Evolutionary conservation across 2,113 vertebrate genomes (phyloP), one percentile per base, ranked within the genome.

Genomic region (Ammodytes marinus): DNA sequence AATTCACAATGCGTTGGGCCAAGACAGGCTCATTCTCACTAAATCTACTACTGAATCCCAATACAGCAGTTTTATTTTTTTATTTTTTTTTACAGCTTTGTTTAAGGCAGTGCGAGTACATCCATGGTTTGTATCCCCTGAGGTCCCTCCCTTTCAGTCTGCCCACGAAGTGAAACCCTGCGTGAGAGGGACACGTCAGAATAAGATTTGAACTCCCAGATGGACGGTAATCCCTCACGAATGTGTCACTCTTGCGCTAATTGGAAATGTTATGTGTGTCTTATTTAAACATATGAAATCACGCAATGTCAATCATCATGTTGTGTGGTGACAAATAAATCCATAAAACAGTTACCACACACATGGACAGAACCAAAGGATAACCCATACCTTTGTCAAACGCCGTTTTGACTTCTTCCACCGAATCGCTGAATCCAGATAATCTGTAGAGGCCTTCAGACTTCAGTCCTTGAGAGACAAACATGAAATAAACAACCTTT

Each of bases 391-490:
- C 93, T 93, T 92, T 93, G 80, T 94, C 93, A 78, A 94, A 94
- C 0, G 91, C 85, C 70, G 42, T 83, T 79, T 93, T 94, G 81
- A 94, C 93, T 76, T 93, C 93, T 45, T 94, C 93, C 40, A 94
- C 90, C 0, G 90, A 93, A 65, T 94, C 93, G 4, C 84, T 94
- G 67, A 93, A 94, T 84, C 93, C 93, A n/a, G 93, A 94, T 84
- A 94, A 84, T 82, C 93, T 93, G 88, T 94, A 94, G 64, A 94
- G 91, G 52, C 93, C 93, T 50, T 94, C 93, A 27, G 93, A 94
- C 69, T 79, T 93, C 46, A 94, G 83, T 71, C 93, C 93, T 94
- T 68, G n/a, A 83, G 71, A 53, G 72, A 65, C n/a, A 89, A 86
- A 75, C 50, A 83, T 45, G 58, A 67, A 71, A 66, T 39, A 78